Evolutionary conservation across 2,113 vertebrate genomes (phyloP).

Genomic region (Diglossa brunneiventris): DNA sequence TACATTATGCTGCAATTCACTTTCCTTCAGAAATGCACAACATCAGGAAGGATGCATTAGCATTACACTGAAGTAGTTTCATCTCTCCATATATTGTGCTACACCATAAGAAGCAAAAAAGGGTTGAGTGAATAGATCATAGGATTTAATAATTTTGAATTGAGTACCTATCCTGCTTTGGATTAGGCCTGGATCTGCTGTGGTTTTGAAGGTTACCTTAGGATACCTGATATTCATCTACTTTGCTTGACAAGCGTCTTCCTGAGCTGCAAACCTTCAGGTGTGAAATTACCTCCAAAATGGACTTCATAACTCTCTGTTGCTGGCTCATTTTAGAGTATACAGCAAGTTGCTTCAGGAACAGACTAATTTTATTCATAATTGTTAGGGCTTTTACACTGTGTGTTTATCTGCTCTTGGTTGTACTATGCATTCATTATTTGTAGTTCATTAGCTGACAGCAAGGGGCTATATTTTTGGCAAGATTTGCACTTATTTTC

Average conservation of each 20-base stretch:
- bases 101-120: not conserved
- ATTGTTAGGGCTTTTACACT: not conserved
- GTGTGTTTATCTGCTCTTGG: not conserved
- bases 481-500: not conserved
- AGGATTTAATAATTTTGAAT: not conserved
- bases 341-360: not conserved
- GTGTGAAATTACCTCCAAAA: conserved; percentile 19
- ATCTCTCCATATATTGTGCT: not conserved
- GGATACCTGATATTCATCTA: not conserved
- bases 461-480: not conserved
- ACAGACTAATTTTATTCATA: not conserved
- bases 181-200: not conserved
- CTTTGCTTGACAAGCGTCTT: not conserved
- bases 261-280: not conserved
- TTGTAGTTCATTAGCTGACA: not conserved
- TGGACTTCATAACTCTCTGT: not conserved
- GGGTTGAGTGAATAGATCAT: not conserved
- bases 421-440: not conserved
- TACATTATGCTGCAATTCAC: not conserved
- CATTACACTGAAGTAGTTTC: not conserved
- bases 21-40: not conserved
- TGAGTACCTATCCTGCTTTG: not conserved
- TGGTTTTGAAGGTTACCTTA: not conserved
- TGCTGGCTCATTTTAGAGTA: not conserved
- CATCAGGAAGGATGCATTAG: not conserved